Conservation (phyloP, 2,888 invertebrate species). For the Tachina fera region DNA sequence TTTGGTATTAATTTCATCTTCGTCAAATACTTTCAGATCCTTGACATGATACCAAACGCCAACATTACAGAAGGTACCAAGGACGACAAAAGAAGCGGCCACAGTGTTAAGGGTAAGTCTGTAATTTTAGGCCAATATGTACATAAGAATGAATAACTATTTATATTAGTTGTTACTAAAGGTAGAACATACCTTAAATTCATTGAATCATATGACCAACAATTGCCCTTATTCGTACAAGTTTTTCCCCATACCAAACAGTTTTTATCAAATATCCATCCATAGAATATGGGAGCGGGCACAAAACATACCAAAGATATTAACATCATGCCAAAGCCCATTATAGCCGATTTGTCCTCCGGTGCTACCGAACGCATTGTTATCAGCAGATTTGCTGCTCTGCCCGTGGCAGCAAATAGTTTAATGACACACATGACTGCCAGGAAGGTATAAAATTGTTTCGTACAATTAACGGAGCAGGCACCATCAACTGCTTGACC, state of each 20-base stretch:
- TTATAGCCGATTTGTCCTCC: constrained; percentile 88
- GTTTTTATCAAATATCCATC: constrained; percentile 86
- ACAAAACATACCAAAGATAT: constrained; percentile 89
- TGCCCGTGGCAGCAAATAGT: constrained; percentile 85
- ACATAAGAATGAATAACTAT: no score
- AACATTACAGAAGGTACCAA: constrained; percentile 87
- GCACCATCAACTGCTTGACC: constrained; percentile 84
- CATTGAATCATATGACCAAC: constrained; percentile 89
- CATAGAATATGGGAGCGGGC: constrained; percentile 90
- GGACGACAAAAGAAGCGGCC: constrained; percentile 86
- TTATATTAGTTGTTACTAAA: no score
- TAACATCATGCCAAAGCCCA: constrained; percentile 88
- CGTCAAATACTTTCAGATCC: constrained; percentile 87
- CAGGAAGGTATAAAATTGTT: constrained; percentile 84
- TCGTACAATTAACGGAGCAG: constrained; percentile 85
- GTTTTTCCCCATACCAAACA: constrained; percentile 90
- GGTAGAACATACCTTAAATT: constrained; percentile 82
- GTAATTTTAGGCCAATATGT: not conserved
- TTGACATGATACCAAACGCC: constrained; percentile 88
- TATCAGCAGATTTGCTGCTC: constrained; percentile 86
- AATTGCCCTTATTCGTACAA: constrained; percentile 88
- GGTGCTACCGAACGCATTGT: constrained; percentile 88
- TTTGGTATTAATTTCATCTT: constrained; percentile 81
- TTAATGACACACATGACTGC: constrained; percentile 85
- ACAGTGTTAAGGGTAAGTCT: constrained; percentile 87